Evolutionary conservation across 2,113 vertebrate species (phyloP).

Genomic region (Tinamus guttatus): DNA sequence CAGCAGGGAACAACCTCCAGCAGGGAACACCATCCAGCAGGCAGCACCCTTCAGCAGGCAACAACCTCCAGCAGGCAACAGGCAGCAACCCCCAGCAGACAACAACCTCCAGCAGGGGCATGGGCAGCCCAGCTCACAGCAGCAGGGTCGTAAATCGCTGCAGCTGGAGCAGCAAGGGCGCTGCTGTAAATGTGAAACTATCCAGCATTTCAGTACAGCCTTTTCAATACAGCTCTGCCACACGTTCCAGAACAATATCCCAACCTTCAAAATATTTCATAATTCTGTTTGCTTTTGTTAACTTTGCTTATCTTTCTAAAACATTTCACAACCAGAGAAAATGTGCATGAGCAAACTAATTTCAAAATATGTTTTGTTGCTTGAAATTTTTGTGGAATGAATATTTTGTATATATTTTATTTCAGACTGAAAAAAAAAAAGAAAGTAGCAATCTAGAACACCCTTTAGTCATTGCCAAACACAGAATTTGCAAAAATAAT

Average conservation of each 20-base stretch:
- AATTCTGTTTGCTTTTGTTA: neutral
- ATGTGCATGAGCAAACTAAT: rapidly evolving
- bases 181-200: neutral
- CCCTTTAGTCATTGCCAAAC: neutral
- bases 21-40: too few relatives aligned
- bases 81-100: too few relatives aligned
- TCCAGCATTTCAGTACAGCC: neutral
- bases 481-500: neutral
- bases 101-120: neutral
- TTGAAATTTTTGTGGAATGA: neutral
- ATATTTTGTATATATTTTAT: neutral
- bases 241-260: neutral
- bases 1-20: too few relatives aligned
- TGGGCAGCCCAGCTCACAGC: neutral
- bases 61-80: neutral
- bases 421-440: neutral
- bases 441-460: neutral
- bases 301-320: neutral
- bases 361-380: neutral
- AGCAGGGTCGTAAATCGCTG: neutral
- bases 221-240: neutral
- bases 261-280: neutral
- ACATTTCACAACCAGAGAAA: neutral
- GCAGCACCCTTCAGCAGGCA: too few relatives aligned
- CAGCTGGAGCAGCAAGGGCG: neutral